These are phyloP conservation scores for Acestrorhynchus altus DNA, from an alignment of 2,797 vertebrate genomes.

Conservation along the genomic window DNA sequence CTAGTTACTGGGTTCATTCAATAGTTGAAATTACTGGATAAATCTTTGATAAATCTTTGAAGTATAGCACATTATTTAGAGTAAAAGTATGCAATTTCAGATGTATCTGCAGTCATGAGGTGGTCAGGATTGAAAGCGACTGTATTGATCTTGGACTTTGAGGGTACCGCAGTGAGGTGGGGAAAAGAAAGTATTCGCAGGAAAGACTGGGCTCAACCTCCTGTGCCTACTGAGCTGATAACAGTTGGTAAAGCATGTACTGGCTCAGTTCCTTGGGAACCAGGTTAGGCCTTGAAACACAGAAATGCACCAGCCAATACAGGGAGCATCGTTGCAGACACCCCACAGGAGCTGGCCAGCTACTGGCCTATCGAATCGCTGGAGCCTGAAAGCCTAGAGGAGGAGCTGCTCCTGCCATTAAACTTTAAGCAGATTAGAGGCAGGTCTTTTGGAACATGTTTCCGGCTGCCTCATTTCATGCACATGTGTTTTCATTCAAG, in stretches of 20 bases:
- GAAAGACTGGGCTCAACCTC: slow-evolving; percentile 81
- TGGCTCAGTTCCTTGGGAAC: slow-evolving; percentile 91
- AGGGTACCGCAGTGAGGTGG: slow-evolving; percentile 38
- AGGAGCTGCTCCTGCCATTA: slow-evolving; percentile 77
- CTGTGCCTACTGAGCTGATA: slow-evolving; percentile 91
- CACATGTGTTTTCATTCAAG: slow-evolving; percentile 38
- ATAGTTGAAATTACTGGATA: too few species aligned
- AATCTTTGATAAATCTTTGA: not conserved
- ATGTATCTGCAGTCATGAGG: not conserved
- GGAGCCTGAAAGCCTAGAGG: slow-evolving; percentile 66
- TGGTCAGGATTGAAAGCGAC: not conserved
- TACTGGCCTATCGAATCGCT: slow-evolving; percentile 13
- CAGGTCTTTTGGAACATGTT: slow-evolving; percentile 78
- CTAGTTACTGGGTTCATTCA: too few species aligned
- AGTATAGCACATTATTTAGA: not conserved
- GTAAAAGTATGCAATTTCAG: not conserved
- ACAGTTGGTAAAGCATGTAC: slow-evolving; percentile 81
- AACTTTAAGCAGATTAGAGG: slow-evolving; percentile 74
- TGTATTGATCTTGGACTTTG: not conserved
- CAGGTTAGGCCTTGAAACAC: slow-evolving; percentile 82
- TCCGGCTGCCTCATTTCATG: slow-evolving; percentile 44
- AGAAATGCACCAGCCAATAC: slow-evolving; percentile 5
- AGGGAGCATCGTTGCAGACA: not conserved
- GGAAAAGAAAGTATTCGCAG: slow-evolving; percentile 44
- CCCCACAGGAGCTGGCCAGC: not conserved